phyloP scores from a whole-genome alignment of 2,797 vertebrate genomes.

The Phrynocephalus guinanensis region DNA sequence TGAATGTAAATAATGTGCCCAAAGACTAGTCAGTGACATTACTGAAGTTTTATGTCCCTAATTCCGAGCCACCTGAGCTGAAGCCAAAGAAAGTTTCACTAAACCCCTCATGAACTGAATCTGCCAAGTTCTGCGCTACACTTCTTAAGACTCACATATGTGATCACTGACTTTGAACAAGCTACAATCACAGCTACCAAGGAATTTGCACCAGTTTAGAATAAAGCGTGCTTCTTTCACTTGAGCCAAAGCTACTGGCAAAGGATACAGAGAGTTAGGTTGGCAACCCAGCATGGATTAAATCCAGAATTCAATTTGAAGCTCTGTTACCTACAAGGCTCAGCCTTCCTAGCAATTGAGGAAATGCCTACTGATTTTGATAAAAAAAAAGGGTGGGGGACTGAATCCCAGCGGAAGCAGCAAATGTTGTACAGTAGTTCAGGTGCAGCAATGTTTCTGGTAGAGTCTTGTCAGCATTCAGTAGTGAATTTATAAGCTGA shows the following conservation, averaged over 20 bases:
- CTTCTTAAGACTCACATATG: conserved; percentile 69
- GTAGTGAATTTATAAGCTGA: conserved; percentile 56
- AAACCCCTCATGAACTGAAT: conserved; percentile 69
- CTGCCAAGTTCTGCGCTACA: conserved; percentile 73
- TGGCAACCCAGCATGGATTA: conserved; percentile 72
- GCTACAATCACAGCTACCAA: conserved; percentile 69
- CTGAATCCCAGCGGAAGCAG: conserved; percentile 51
- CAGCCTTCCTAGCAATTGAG: conserved; percentile 69
- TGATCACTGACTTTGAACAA: conserved; percentile 72
- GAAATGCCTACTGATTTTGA: conserved; percentile 73
- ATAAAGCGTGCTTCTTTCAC: conserved; percentile 67
- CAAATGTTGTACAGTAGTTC: conserved; percentile 61
- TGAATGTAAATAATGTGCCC: no score
- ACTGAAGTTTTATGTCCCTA: conserved; percentile 66
- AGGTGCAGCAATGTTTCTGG: conserved; percentile 54
- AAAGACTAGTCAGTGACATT: conserved; percentile 40
- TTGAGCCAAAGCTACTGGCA: conserved; percentile 67
- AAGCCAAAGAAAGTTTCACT: conserved; percentile 71
- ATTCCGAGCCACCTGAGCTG: conserved; percentile 62
- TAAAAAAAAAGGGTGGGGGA: conserved; percentile 55
- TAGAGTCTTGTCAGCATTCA: conserved; percentile 40
- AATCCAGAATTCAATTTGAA: conserved; percentile 79
- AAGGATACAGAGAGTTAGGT: conserved; percentile 63
- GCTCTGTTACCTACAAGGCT: conserved; percentile 76
- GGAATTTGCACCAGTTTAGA: conserved; percentile 77